These are phyloP conservation scores for Hemitrygon akajei DNA, from an alignment of 2,797 vertebrate genomes.

Conservation along the genomic window DNA sequence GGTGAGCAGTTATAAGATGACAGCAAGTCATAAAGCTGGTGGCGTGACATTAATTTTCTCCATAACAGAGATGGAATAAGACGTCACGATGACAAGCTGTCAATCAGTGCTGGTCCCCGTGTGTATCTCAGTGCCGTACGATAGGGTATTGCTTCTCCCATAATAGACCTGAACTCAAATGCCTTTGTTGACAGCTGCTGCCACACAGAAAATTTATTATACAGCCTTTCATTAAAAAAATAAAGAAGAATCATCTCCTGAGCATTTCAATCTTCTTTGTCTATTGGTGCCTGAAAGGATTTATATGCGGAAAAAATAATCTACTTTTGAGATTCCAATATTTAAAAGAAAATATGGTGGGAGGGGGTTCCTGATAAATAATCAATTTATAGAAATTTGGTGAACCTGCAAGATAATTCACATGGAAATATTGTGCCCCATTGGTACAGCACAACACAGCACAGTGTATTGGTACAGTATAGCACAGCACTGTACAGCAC, in stretches of 20 bases:
- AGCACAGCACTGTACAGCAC: no score
- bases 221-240: constrained; percentile 85
- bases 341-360: constrained; percentile 1
- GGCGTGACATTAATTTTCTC: constrained; percentile 82
- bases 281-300: constrained; percentile 73
- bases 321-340: constrained; percentile 67
- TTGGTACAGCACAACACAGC: constrained; percentile 41
- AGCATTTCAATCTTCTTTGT: constrained; percentile 77
- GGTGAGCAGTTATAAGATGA: constrained; percentile 89
- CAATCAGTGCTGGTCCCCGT: constrained; percentile 78
- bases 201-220: constrained; percentile 79
- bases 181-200: constrained; percentile 69
- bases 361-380: not conserved
- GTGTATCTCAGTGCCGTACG: constrained; percentile 65
- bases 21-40: constrained; percentile 86
- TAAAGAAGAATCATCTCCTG: constrained; percentile 81
- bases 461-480: no score
- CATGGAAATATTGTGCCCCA: constrained; percentile 55
- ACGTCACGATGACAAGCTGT: constrained; percentile 96
- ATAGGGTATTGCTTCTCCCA: constrained; percentile 68
- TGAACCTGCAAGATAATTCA: constrained; percentile 66
- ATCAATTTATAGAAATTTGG: constrained; percentile 57
- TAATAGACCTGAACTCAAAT: constrained; percentile 74
- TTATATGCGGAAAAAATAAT: constrained; percentile 68
- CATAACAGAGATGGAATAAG: constrained; percentile 93